phyloP scores from a whole-genome alignment of 2,888 invertebrate species.

The Hemicrepidius hirtus region DNA sequence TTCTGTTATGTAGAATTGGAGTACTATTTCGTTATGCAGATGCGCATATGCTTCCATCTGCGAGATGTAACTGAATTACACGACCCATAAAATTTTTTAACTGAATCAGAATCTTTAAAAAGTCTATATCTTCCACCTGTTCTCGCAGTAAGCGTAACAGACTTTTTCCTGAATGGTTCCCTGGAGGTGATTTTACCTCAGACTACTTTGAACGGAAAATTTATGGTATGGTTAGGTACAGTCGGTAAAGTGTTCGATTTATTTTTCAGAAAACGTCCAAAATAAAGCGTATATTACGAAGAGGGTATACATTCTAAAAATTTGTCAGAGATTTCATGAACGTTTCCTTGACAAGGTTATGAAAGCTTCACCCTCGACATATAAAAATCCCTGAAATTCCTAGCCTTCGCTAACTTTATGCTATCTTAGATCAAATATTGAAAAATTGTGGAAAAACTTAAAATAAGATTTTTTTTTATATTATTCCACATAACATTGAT shows the following conservation, averaged over 20 bases:
- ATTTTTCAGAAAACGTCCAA: conserved; percentile 33
- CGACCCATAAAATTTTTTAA: conserved; percentile 66
- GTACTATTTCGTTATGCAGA: conserved; percentile 20
- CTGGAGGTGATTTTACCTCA: conserved; percentile 55
- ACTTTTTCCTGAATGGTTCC: conserved; percentile 53
- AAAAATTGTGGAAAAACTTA: neutral
- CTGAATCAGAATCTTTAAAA: conserved; percentile 67
- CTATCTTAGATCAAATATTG: neutral
- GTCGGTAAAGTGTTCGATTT: conserved; percentile 50
- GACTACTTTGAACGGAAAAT: conserved; percentile 49
- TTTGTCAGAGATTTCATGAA: conserved; percentile 6
- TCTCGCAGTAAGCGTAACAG: conserved; percentile 59
- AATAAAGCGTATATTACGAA: conserved; percentile 4
- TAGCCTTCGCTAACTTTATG: no score
- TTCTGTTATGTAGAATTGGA: conserved; percentile 17
- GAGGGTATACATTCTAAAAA: conserved; percentile 4
- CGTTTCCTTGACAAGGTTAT: neutral
- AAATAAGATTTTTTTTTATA: no score
- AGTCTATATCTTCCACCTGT: conserved; percentile 68
- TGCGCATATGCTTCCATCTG: conserved; percentile 34
- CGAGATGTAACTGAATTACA: conserved; percentile 57
- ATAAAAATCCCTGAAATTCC: no score
- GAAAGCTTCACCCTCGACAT: no score
- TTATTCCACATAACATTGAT: no score
- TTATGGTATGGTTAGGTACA: conserved; percentile 53